Conservation (phyloP, 2,113 vertebrate species). For the Hydrochoerus hydrochaeris region DNA sequence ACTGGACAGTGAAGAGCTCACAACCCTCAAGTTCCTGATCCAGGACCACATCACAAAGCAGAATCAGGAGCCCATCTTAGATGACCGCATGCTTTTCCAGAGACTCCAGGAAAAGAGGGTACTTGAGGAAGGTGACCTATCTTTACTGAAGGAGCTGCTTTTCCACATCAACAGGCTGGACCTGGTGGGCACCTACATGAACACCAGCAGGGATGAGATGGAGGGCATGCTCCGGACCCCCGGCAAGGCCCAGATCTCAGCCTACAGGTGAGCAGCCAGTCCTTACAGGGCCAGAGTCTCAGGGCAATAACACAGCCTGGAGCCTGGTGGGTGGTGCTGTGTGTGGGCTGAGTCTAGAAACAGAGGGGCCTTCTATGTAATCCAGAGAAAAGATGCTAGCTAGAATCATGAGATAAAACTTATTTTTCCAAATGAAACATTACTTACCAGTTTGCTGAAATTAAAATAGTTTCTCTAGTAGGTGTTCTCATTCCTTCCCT, state of each 20-base stretch:
- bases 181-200: conserved; percentile 70
- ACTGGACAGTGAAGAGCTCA: conserved; percentile 76
- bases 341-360: background rate
- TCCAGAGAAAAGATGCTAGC: background rate
- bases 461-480: background rate
- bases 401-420: background rate
- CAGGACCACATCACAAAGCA: conserved; percentile 70
- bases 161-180: conserved; percentile 77
- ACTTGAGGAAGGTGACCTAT: conserved; percentile 50
- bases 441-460: background rate
- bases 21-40: conserved; percentile 85
- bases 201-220: conserved; percentile 74
- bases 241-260: conserved; percentile 74
- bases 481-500: background rate
- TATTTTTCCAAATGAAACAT: conserved; percentile 5
- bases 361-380: background rate
- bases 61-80: conserved; percentile 80
- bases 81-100: conserved; percentile 78
- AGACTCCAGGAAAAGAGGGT: conserved; percentile 77
- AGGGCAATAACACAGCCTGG: background rate
- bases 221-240: conserved; percentile 63
- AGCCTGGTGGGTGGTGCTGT: too few relatives aligned
- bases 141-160: conserved; percentile 86
- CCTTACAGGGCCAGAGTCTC: too few relatives aligned
- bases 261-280: conserved; percentile 81